phyloP scores from a whole-genome alignment of 2,888 invertebrate genomes.

The Iphiclides podalirius region DNA sequence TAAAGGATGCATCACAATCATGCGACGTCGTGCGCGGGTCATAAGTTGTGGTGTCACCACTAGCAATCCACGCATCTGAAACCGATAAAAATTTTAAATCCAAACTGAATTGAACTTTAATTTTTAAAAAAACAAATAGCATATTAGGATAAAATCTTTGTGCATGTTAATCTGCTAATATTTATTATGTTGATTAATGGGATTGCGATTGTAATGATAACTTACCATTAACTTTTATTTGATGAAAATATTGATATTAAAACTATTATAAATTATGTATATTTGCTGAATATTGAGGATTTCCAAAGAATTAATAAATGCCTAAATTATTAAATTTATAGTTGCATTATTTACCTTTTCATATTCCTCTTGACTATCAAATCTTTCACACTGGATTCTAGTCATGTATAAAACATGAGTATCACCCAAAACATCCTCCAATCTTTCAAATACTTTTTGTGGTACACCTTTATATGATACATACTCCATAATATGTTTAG shows the following conservation, averaged over 20 bases:
- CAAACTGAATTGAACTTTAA: too few relatives aligned
- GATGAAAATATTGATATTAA: neutral
- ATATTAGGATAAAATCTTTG: too few relatives aligned
- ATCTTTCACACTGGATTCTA: slow-evolving; percentile 96
- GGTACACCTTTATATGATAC: slow-evolving; percentile 88
- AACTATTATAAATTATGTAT: neutral
- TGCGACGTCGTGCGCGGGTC: slow-evolving; percentile 95
- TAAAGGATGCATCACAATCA: slow-evolving; percentile 98
- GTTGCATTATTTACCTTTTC: slow-evolving; percentile 81
- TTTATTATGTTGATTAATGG: too few relatives aligned
- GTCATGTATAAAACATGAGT: slow-evolving; percentile 99
- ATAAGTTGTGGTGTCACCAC: slow-evolving; percentile 97
- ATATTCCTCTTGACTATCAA: slow-evolving; percentile 90
- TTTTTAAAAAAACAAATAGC: too few relatives aligned
- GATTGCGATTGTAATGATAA: too few relatives aligned
- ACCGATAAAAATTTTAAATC: slow-evolving; percentile 18
- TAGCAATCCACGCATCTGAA: slow-evolving; percentile 90
- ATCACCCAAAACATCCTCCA: slow-evolving; percentile 93
- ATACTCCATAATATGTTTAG: slow-evolving; percentile 89
- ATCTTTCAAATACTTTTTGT: slow-evolving; percentile 85
- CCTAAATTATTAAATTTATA: slow-evolving; percentile 4
- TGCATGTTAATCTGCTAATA: neutral
- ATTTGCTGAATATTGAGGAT: too few relatives aligned
- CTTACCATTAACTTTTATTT: too few relatives aligned
- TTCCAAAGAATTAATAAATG: neutral